Evolutionary conservation across 1,140 invertebrate species (phyloP), one percentile per base, ranked within the genome.

Genomic region (Archegozetes longisetosus): DNA sequence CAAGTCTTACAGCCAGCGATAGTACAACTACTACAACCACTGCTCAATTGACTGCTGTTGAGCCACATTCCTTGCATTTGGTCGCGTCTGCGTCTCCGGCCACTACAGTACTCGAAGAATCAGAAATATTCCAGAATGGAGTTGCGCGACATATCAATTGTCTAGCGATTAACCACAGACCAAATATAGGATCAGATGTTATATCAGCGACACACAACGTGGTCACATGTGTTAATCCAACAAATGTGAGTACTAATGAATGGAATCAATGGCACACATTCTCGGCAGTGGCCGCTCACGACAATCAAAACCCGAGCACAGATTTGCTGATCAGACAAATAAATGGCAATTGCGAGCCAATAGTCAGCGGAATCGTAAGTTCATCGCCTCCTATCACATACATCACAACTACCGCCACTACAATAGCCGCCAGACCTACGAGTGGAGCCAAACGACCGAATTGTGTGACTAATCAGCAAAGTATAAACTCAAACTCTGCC

Each of bases 221-320:
- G 46, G 61, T 62, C 1, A 62, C 61, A 6, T 62, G 61, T 25
- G 54, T 62, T 14, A 62, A 62, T 52, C 55, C 59, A n/a, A 40
- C 55, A 6, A 22, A 25, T 24, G 22, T 17, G 14, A 23, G 50
- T 40, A 40, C 32, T 9, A 20, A 24, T 26, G 53, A n/a, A 9
- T 20, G 27, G 23, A 55, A 55, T 57, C n/a, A 47, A 48, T 48
- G 40, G 40, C 12, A 40, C 9, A 12, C 40, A 20, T 57, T 32
- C 24, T 25, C 55, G 24, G 14, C n/a, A 46, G 2, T 25, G 24
- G 25, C 1, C 46, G 20, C 4, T 40, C 9, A 3, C 22, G 22
- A 9, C 40, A n/a, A n/a, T n/a, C n/a, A n/a, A n/a, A n/a, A n/a
- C n/a, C n/a, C n/a, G n/a, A 25, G 29, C 40, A 17, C 22, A 24